Evolutionary conservation across 2,888 invertebrate species (phyloP).

Genomic region (Boloria euphrosyne): DNA sequence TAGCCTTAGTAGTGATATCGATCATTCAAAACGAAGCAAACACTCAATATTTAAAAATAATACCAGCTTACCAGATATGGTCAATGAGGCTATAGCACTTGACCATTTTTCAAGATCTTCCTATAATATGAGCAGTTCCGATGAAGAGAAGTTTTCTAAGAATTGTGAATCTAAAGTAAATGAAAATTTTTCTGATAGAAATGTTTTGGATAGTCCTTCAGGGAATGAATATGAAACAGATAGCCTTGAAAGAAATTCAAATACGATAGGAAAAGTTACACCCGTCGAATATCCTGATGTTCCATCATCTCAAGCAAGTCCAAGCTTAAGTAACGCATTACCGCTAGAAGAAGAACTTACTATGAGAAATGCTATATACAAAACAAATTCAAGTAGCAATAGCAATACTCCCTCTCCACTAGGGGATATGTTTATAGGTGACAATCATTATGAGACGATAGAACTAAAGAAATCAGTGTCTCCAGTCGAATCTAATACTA

Average conservation of each 20-base stretch:
- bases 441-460: constrained; percentile 74
- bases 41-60: constrained; percentile 58
- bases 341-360: constrained; percentile 92
- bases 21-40: constrained; percentile 50
- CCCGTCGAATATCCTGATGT: constrained; percentile 85
- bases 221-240: constrained; percentile 88
- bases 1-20: constrained; percentile 52
- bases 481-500: constrained; percentile 42
- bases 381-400: constrained; percentile 82
- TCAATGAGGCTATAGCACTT: constrained; percentile 85
- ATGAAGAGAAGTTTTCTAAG: constrained; percentile 70
- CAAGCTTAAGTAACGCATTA: constrained; percentile 87
- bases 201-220: constrained; percentile 63
- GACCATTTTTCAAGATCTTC: constrained; percentile 72
- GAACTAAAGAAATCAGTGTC: constrained; percentile 52
- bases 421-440: constrained; percentile 57
- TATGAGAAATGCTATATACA: constrained; percentile 89
- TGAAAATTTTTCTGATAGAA: constrained; percentile 59
- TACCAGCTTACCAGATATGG: constrained; percentile 83
- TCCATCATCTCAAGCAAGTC: constrained; percentile 87
- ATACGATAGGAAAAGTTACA: constrained; percentile 79
- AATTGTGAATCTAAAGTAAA: constrained; percentile 43
- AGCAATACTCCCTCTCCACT: constrained; percentile 75
- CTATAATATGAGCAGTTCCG: constrained; percentile 68
- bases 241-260: constrained; percentile 85